Percentiles rank a stretch among this genome's conserved stretches.
Conservation (phyloP, 1,140 invertebrate species). For the Sitophilus oryzae region DNA sequence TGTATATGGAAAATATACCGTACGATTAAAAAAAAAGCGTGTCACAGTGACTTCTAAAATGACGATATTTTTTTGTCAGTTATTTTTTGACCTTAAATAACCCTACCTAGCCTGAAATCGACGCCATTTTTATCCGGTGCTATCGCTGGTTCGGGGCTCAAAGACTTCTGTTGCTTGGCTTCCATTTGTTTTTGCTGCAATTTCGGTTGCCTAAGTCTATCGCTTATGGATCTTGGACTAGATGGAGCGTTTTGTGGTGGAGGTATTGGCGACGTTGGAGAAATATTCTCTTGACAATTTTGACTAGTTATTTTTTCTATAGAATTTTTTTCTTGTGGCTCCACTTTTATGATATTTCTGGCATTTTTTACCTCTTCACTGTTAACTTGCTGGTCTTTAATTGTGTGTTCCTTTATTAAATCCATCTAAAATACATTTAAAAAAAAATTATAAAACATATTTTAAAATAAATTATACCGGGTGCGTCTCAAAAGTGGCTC, state of each 20-base stretch:
- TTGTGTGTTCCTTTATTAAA: conserved; percentile 28
- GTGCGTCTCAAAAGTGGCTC: no score
- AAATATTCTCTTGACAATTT: neutral
- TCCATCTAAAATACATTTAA: conserved; percentile 12
- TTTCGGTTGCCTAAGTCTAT: conserved; percentile 40
- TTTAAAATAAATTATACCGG: no score
- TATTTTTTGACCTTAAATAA: no score
- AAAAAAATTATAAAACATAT: neutral
- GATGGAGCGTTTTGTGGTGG: conserved; percentile 8
- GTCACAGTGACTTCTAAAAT: no score
- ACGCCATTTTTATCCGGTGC: conserved; percentile 19
- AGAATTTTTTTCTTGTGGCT: conserved; percentile 4
- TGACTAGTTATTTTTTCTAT: conserved; percentile 6
- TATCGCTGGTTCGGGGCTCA: conserved; percentile 29
- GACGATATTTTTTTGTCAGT: no score
- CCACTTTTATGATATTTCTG: conserved; percentile 13
- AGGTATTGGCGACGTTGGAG: conserved; percentile 1
- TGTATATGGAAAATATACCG: no score
- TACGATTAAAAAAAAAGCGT: no score
- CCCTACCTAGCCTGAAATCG: conserved; percentile 29
- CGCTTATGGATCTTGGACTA: conserved; percentile 38
- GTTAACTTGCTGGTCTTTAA: conserved; percentile 17
- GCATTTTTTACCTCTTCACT: conserved; percentile 31
- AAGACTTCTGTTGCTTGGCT: conserved; percentile 27
- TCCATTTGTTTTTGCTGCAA: conserved; percentile 34